These are phyloP conservation scores for Zeuzera pyrina DNA, from an alignment of 2,888 invertebrate species.

Conservation along the genomic window DNA sequence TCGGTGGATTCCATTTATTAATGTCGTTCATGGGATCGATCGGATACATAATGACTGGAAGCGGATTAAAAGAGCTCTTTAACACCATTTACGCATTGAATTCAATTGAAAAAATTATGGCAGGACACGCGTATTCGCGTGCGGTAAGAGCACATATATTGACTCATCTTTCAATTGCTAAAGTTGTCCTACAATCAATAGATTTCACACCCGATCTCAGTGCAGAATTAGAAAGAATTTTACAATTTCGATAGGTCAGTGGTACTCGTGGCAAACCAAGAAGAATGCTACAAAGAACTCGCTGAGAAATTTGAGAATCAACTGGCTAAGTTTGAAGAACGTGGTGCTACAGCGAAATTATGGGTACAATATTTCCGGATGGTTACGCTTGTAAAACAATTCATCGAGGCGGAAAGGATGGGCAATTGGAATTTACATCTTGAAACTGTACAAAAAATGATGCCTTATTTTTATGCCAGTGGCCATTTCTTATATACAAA, in stretches of 20 bases:
- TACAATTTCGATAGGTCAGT: background rate
- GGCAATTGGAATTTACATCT: conserved; percentile 6
- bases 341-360: conserved; percentile 6
- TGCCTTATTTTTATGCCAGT: conserved; percentile 32
- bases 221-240: background rate
- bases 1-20: conserved; percentile 35
- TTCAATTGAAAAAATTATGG: conserved; percentile 30
- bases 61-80: conserved; percentile 19
- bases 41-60: conserved; percentile 35
- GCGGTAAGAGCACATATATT: conserved; percentile 26
- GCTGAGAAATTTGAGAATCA: conserved; percentile 1
- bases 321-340: conserved; percentile 2
- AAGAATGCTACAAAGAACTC: background rate
- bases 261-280: background rate
- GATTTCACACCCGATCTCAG: background rate
- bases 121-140: conserved; percentile 28
- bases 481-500: conserved; percentile 29
- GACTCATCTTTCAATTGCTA: background rate
- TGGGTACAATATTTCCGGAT: conserved; percentile 21
- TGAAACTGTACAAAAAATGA: conserved; percentile 22
- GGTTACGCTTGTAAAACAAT: conserved; percentile 24
- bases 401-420: conserved; percentile 24
- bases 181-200: background rate
- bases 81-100: conserved; percentile 20
- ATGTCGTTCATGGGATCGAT: conserved; percentile 28